phyloP scores from a whole-genome alignment of 2,113 vertebrate genomes.

The Sylvilagus bachmani region DNA sequence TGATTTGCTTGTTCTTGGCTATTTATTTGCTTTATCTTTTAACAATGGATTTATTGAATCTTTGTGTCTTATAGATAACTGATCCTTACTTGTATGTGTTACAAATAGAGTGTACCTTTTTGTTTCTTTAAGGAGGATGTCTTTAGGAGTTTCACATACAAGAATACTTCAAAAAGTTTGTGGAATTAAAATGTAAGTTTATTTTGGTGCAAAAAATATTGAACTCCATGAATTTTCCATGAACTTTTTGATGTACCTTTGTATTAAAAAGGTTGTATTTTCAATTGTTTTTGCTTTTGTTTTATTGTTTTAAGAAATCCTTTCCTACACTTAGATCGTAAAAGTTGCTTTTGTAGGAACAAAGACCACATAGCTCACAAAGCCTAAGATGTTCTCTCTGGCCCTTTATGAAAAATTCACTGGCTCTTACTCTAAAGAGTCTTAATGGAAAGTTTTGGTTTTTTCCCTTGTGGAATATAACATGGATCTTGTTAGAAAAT shows the following conservation, averaged over 20 bases:
- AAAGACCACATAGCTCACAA: slow-evolving; percentile 9
- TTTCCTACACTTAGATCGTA: slow-evolving; percentile 19
- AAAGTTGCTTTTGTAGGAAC: neutral
- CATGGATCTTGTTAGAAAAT: slow-evolving; percentile 56
- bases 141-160: neutral
- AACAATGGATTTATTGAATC: slow-evolving; percentile 46
- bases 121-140: too few species aligned
- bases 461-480: neutral
- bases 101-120: neutral
- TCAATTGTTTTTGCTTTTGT: slow-evolving; percentile 43
- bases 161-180: too few species aligned
- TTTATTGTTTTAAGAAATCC: slow-evolving; percentile 44
- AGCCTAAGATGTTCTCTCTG: slow-evolving; percentile 39
- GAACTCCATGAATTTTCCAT: too few species aligned
- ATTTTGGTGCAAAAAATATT: too few species aligned
- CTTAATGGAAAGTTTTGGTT: slow-evolving; percentile 12
- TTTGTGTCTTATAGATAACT: slow-evolving; percentile 8
- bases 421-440: slow-evolving; percentile 24
- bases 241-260: too few species aligned
- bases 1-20: slow-evolving; percentile 38
- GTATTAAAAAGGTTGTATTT: neutral
- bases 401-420: neutral
- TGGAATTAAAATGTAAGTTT: too few species aligned
- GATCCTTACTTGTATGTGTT: slow-evolving; percentile 32
- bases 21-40: slow-evolving; percentile 39